These are phyloP conservation scores for Blastobasis lacticolella DNA, from an alignment of 2,888 invertebrate genomes.

Conservation along the genomic window DNA sequence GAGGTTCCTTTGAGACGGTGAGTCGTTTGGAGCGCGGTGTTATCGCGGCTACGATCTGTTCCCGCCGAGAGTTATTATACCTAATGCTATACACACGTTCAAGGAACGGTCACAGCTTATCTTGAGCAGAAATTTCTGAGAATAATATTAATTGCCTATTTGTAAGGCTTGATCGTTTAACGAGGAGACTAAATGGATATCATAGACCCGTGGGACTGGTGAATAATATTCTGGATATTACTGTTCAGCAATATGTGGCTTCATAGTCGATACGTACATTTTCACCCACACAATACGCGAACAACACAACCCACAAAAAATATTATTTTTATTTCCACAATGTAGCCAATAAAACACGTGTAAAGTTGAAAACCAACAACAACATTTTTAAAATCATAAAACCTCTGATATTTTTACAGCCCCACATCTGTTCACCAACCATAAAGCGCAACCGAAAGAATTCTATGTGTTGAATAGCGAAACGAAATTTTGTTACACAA, in stretches of 20 bases:
- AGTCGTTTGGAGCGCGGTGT: conserved; percentile 21
- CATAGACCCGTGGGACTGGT: no score
- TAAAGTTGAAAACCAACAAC: no score
- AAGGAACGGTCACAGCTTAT: conserved; percentile 18
- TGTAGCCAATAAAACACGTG: no score
- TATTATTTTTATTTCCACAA: no score
- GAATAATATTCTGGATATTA: no score
- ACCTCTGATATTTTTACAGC: conserved; percentile 4
- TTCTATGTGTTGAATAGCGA: conserved; percentile 7
- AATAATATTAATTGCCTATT: conserved; percentile 1
- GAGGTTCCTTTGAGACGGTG: conserved; percentile 22
- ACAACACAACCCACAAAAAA: no score
- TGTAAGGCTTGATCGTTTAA: neutral
- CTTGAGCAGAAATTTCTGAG: conserved; percentile 6
- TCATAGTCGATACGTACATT: no score
- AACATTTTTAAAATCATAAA: neutral
- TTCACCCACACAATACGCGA: no score
- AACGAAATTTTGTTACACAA: conserved; percentile 8
- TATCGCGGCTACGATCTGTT: conserved; percentile 23
- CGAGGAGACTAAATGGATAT: no score
- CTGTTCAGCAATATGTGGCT: no score
- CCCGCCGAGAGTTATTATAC: conserved; percentile 31
- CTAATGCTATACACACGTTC: conserved; percentile 26
- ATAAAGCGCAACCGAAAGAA: neutral
- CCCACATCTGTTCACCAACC: conserved; percentile 8